These are phyloP conservation scores for Lacerta agilis DNA, from an alignment of 2,797 vertebrate genomes.

Conservation along the genomic window DNA sequence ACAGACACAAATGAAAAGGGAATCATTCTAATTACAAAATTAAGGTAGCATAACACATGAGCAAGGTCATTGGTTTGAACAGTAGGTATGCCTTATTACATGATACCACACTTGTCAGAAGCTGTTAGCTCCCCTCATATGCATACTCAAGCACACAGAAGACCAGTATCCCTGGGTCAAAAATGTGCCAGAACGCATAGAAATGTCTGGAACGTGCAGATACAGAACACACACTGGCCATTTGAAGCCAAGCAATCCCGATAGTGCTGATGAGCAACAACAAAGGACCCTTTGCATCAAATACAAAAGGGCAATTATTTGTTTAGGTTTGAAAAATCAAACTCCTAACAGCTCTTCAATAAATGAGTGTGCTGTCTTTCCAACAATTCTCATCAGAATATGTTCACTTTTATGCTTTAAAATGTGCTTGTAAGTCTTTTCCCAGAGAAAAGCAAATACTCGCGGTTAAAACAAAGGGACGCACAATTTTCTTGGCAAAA, in stretches of 20 bases:
- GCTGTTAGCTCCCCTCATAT: background rate
- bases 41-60: background rate
- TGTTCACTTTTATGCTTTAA: background rate
- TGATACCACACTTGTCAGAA: background rate
- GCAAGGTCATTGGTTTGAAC: conserved; percentile 1
- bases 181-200: background rate
- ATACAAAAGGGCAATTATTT: background rate
- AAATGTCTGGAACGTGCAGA: background rate
- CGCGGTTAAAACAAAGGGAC: background rate
- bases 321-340: background rate
- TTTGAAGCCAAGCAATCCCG: background rate
- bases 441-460: background rate
- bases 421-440: rapidly evolving
- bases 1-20: conserved; percentile 43
- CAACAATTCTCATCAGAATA: rapidly evolving
- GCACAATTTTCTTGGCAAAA: background rate
- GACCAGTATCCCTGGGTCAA: too few species aligned
- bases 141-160: rapidly evolving
- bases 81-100: background rate
- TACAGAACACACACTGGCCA: rapidly evolving
- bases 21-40: conserved; percentile 7
- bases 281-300: background rate
- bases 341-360: background rate
- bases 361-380: background rate
- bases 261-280: background rate